phyloP scores from a whole-genome alignment of 2,797 vertebrate genomes.

The Natrix natrix region DNA sequence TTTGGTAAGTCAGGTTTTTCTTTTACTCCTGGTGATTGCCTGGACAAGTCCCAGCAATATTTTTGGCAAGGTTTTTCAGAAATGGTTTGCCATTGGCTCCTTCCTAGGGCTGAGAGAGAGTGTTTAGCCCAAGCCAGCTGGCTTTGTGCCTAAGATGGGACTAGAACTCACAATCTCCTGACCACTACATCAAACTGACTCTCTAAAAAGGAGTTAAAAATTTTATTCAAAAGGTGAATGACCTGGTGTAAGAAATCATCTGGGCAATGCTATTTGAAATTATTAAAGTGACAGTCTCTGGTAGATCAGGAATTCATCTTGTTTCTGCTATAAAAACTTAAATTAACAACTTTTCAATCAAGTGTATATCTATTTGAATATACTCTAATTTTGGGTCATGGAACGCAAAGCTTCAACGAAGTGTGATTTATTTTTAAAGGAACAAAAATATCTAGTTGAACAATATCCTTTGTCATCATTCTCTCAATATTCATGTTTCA shows the following conservation, averaged over 20 bases:
- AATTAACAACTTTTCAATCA: constrained; percentile 12
- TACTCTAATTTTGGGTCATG: constrained; percentile 14
- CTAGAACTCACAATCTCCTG: background rate
- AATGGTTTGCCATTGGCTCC: background rate
- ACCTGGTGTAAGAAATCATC: background rate
- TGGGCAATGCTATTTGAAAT: background rate
- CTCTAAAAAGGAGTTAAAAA: background rate
- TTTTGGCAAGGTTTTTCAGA: background rate
- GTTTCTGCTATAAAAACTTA: background rate
- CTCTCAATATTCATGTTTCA: constrained; percentile 50
- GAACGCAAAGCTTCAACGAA: constrained; percentile 7
- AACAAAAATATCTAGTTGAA: constrained; percentile 21
- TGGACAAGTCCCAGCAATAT: background rate
- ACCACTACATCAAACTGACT: background rate
- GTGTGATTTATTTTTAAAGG: constrained; percentile 1
- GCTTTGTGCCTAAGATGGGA: background rate
- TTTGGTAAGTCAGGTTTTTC: background rate
- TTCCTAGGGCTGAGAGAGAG: background rate
- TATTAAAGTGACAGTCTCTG: background rate
- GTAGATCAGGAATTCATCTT: background rate
- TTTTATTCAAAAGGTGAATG: background rate
- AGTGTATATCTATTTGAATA: constrained; percentile 12
- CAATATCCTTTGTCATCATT: constrained; percentile 45
- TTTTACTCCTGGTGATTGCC: background rate
- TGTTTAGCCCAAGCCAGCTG: background rate